phyloP scores from a whole-genome alignment of 2,113 vertebrate genomes.

The Phainopepla nitens region DNA sequence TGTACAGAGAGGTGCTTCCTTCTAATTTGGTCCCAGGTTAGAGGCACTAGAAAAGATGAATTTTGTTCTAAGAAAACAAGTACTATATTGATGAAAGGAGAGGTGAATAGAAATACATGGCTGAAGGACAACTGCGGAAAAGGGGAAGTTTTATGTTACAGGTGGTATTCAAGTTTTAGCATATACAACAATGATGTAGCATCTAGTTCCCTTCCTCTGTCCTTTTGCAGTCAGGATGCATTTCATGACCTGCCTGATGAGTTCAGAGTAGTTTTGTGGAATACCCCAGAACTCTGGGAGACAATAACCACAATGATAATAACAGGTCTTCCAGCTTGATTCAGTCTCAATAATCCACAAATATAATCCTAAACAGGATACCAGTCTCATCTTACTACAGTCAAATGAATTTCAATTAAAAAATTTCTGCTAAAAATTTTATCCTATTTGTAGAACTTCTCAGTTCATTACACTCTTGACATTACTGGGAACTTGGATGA shows the following conservation, averaged over 20 bases:
- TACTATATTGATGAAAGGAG: not conserved
- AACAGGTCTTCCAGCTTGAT: not conserved
- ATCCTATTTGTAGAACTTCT: not conserved
- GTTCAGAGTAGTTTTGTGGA: not conserved
- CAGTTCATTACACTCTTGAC: not conserved
- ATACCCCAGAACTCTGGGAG: not conserved
- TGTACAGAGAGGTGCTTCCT: not conserved
- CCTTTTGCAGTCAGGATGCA: not conserved
- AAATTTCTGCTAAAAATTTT: not conserved
- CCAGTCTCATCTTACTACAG: not conserved
- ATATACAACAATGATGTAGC: not conserved
- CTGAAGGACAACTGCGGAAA: not conserved
- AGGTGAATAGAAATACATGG: not conserved
- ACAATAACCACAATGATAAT: not conserved
- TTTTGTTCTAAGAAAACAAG: not conserved
- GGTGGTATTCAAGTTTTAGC: not conserved
- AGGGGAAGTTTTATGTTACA: not conserved
- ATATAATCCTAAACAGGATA: not conserved
- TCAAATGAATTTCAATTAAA: not conserved
- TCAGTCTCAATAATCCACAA: not conserved
- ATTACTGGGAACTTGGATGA: not conserved
- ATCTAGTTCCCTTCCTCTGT: not conserved
- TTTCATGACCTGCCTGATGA: not conserved
- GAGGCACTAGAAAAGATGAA: not conserved
- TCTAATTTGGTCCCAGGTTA: not conserved